A percentile compares a stretch with the other conserved stretches of the same genome.
Conservation (phyloP, 2,797 vertebrate genomes). For the Trichosurus vulpecula region DNA sequence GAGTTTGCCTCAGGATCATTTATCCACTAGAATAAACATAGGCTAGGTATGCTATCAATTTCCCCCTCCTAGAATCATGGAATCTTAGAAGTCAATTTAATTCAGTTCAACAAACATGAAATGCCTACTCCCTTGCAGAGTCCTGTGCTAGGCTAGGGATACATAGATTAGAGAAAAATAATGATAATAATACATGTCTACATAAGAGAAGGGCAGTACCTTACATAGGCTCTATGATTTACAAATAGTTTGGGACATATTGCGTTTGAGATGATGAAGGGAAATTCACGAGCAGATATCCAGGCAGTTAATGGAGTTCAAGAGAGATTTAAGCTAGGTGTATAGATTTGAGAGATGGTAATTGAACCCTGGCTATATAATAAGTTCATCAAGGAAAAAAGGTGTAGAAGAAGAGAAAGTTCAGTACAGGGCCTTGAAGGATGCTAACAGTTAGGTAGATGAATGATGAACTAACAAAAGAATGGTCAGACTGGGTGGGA, state of each 20-base stretch:
- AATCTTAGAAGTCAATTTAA: neutral
- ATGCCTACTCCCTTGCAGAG: neutral
- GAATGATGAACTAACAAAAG: neutral
- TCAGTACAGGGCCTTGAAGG: neutral
- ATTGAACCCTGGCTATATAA: neutral
- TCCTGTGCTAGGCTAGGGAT: neutral
- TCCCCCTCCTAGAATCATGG: neutral
- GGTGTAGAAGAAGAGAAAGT: neutral
- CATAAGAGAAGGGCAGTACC: neutral
- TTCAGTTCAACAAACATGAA: neutral
- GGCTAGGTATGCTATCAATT: conserved; percentile 68
- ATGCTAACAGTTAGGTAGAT: neutral
- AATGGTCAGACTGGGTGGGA: neutral
- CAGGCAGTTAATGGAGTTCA: neutral
- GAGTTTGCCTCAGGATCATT: conserved; percentile 68
- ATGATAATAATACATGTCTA: neutral
- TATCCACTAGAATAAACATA: conserved; percentile 65
- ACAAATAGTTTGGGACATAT: neutral
- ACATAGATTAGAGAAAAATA: neutral
- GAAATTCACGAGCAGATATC: neutral
- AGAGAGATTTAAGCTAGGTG: neutral
- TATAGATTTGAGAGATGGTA: neutral
- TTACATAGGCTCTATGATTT: neutral
- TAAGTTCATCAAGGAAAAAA: neutral
- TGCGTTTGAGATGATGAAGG: neutral